Evolutionary conservation across 1,140 invertebrate species (phyloP).

Genomic region (Zaprionus africanus): DNA sequence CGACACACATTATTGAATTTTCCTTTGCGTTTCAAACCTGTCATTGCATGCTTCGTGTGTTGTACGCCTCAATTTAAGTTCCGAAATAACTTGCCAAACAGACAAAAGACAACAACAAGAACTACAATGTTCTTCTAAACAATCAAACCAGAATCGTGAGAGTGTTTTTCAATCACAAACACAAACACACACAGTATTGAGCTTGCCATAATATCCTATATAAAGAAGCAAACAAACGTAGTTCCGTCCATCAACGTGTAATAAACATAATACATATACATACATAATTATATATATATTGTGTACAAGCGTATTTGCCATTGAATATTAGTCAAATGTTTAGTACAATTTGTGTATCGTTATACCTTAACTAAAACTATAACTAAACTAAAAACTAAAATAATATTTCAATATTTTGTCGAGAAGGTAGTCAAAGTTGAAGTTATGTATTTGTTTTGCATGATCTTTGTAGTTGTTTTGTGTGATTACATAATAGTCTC

Average conservation of each 20-base stretch:
- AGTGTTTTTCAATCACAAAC: constrained; percentile 44
- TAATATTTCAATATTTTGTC: constrained; percentile 17
- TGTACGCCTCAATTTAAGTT: constrained; percentile 57
- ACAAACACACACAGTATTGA: constrained; percentile 53
- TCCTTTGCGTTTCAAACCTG: constrained; percentile 41
- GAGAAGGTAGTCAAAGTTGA: constrained; percentile 30
- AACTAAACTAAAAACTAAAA: constrained; percentile 2
- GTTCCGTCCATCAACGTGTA: constrained; percentile 45
- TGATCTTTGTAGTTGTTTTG: constrained; percentile 69
- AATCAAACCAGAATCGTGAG: constrained; percentile 58
- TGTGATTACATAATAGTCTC: constrained; percentile 13
- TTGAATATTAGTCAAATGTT: constrained; percentile 47
- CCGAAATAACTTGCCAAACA: constrained; percentile 62
- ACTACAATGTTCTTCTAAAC: background rate
- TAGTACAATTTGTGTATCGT: constrained; percentile 43
- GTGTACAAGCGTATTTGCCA: constrained; percentile 42
- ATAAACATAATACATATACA: constrained; percentile 5
- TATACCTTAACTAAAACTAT: constrained; percentile 15
- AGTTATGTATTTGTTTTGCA: constrained; percentile 67
- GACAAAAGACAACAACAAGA: constrained; percentile 20
- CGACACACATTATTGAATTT: constrained; percentile 46
- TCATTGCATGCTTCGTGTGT: constrained; percentile 62
- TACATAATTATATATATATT: constrained; percentile 10
- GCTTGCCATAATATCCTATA: constrained; percentile 69
- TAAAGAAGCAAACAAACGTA: constrained; percentile 26